Percentiles rank a stretch among this genome's conserved stretches.
phyloP scores from a whole-genome alignment of 2,113 vertebrate genomes.

The Hippolais icterina region DNA sequence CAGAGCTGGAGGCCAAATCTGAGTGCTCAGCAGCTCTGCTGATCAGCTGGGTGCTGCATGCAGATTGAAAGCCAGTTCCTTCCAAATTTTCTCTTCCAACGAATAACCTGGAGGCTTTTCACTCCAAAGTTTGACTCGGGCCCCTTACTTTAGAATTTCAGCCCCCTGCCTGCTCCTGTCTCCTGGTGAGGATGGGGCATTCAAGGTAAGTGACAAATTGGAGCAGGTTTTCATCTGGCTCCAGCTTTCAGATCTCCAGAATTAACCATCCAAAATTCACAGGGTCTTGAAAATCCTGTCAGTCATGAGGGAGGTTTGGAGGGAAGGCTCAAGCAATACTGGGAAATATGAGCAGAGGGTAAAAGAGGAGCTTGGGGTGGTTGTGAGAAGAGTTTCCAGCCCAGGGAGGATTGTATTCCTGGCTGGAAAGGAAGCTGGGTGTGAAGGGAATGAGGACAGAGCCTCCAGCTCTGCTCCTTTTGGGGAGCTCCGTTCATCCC shows the following conservation, averaged over 20 bases:
- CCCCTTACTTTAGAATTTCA: not conserved
- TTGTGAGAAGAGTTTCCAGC: not conserved
- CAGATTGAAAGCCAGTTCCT: not conserved
- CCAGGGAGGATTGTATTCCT: not conserved
- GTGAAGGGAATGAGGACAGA: not conserved
- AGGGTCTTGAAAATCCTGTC: not conserved
- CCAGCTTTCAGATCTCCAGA: not conserved
- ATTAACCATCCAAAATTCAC: not conserved
- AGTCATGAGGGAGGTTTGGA: not conserved
- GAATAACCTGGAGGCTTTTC: not conserved
- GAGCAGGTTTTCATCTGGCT: not conserved
- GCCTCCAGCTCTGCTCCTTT: not conserved
- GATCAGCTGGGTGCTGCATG: not conserved
- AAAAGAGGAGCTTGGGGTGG: not conserved
- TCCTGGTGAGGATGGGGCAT: not conserved
- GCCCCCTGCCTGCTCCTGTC: not conserved
- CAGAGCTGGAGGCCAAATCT: not conserved
- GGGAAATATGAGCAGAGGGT: not conserved
- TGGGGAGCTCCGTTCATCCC: rapidly evolving
- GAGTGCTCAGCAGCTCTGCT: not conserved
- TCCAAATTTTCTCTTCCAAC: not conserved
- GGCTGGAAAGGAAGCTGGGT: not conserved
- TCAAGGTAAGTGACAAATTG: not conserved
- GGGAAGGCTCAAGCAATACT: not conserved
- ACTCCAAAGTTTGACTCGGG: not conserved